These are phyloP conservation scores for Sialia sialis DNA, from an alignment of 2,113 vertebrate species.

Conservation along the genomic window DNA sequence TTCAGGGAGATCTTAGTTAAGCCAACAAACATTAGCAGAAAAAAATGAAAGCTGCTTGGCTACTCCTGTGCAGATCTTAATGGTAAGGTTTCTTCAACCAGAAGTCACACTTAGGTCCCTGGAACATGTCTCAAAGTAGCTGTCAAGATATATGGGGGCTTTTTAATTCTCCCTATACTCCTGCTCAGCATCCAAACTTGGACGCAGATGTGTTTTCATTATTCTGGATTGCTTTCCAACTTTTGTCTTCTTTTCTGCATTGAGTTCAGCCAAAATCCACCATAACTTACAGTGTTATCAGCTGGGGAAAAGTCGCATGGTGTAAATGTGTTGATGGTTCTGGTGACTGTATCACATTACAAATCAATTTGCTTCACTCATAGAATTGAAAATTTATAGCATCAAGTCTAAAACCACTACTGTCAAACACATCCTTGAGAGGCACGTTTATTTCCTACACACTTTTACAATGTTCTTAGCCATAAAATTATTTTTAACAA, in stretches of 20 bases:
- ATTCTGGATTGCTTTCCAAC: background rate
- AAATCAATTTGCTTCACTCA: background rate
- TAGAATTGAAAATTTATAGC: background rate
- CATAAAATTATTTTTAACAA: background rate
- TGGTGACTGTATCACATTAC: background rate
- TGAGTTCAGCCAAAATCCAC: conserved; percentile 45
- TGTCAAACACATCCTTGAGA: background rate
- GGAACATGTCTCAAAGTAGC: background rate
- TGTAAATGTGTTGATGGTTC: background rate
- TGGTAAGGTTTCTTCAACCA: background rate
- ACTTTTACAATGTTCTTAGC: background rate
- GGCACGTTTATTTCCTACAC: background rate
- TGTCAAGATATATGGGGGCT: background rate
- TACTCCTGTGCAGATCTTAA: background rate
- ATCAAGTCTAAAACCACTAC: background rate
- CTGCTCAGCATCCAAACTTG: background rate
- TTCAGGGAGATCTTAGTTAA: background rate
- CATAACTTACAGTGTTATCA: background rate
- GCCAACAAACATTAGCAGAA: background rate
- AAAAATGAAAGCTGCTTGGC: background rate
- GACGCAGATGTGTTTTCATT: background rate
- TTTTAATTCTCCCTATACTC: background rate
- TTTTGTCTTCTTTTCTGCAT: background rate
- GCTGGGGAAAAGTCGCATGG: background rate
- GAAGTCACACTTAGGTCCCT: background rate